A percentile compares a stretch with the other conserved stretches of the same genome.
Conservation (phyloP, 2,113 vertebrate species). For the Hippocampus guttulatus region DNA sequence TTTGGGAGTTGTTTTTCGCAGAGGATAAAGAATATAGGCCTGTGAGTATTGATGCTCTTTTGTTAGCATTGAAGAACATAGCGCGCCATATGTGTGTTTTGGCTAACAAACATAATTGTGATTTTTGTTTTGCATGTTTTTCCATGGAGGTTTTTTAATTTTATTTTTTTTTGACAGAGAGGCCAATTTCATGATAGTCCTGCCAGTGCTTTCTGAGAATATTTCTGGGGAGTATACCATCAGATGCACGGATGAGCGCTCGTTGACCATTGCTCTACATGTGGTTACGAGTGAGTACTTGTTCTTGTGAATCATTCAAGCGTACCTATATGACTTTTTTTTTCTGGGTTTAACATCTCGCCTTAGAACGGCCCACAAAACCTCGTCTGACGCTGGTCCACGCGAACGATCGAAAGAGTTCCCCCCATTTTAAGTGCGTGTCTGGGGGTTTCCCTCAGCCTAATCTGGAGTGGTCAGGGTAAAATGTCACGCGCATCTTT, state of each 20-base stretch:
- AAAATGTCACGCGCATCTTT: constrained; percentile 9
- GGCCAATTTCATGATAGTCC: constrained; percentile 49
- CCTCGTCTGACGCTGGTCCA: constrained; percentile 44
- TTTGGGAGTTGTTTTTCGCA: too few relatives aligned
- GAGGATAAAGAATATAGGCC: too few relatives aligned
- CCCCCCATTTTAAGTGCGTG: constrained; percentile 52
- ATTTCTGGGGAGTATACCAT: constrained; percentile 76
- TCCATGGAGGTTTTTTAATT: neutral
- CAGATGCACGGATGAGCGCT: constrained; percentile 59
- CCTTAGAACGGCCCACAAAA: constrained; percentile 51
- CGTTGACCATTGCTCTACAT: constrained; percentile 67
- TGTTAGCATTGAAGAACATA: too few relatives aligned
- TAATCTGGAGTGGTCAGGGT: constrained; percentile 68
- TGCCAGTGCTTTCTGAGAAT: constrained; percentile 63
- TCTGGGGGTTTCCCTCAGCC: constrained; percentile 76
- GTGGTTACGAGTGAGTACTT: constrained; percentile 61
- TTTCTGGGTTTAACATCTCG: neutral
- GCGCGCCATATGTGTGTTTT: too few relatives aligned
- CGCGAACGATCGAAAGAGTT: accelerated
- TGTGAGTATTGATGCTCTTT: too few relatives aligned
- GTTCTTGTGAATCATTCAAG: neutral
- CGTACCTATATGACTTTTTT: neutral
- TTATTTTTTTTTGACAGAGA: constrained; percentile 48
- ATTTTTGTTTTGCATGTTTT: too few relatives aligned
- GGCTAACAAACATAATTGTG: too few relatives aligned